phyloP scores from a whole-genome alignment of 2,888 invertebrate genomes.

The Spilarctia lutea region DNA sequence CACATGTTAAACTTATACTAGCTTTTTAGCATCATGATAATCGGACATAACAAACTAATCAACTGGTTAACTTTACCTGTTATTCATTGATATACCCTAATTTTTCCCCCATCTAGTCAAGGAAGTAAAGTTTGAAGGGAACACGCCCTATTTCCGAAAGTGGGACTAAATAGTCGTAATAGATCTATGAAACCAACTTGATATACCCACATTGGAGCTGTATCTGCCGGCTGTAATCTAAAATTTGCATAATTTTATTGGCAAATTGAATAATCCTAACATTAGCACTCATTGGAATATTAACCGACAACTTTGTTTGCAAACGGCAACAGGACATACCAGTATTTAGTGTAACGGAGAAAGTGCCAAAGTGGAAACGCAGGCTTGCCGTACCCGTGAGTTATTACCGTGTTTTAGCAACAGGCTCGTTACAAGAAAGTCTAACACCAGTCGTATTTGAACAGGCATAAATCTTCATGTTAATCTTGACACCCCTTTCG shows the following conservation, averaged over 20 bases:
- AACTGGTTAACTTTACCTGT: no score
- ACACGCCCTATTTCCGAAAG: no score
- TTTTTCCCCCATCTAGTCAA: no score
- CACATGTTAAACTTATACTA: neutral
- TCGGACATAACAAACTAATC: neutral
- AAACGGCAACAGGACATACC: neutral
- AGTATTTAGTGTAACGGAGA: conserved; percentile 1
- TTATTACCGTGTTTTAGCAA: neutral
- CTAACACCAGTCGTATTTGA: neutral
- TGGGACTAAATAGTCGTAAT: no score
- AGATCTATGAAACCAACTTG: neutral
- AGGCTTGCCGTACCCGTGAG: neutral
- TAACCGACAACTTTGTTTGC: neutral
- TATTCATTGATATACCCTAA: no score
- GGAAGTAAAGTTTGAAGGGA: no score
- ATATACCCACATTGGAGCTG: neutral
- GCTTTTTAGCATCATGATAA: neutral
- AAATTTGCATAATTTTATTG: neutral
- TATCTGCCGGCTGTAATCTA: neutral
- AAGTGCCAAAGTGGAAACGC: neutral
- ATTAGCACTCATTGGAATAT: neutral
- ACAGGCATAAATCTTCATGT: neutral
- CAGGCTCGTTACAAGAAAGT: neutral
- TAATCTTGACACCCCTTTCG: neutral
- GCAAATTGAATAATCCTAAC: neutral